Conservation (phyloP, 2,888 invertebrate species). For the Eretmocerus hayati region DNA sequence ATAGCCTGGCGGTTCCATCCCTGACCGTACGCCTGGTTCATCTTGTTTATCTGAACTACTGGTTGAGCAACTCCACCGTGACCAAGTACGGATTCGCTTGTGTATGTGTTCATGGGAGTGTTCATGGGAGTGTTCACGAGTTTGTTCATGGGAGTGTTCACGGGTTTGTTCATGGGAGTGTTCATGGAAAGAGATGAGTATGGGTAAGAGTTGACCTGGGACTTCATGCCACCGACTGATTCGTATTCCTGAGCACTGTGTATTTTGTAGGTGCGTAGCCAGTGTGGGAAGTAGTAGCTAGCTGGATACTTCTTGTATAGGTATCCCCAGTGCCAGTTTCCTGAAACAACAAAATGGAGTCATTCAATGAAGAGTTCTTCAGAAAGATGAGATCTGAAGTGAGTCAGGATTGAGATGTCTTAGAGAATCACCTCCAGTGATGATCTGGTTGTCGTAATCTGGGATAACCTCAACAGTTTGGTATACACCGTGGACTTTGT, state of each 20-base stretch:
- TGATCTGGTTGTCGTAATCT: conserved; percentile 23
- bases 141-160: no score
- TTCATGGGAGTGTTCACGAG: neutral
- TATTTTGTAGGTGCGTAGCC: conserved; percentile 24
- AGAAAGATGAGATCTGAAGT: no score
- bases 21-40: neutral
- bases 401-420: no score
- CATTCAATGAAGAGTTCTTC: neutral
- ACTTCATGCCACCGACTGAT: conserved; percentile 2
- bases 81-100: conserved; percentile 17
- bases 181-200: neutral
- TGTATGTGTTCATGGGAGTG: conserved; percentile 6
- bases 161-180: neutral
- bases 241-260: conserved; percentile 15
- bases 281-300: conserved; percentile 26
- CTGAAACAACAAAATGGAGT: conserved; percentile 19
- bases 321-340: conserved; percentile 30
- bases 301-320: conserved; percentile 33
- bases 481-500: conserved; percentile 24
- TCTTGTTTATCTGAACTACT: neutral
- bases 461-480: conserved; percentile 35
- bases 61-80: neutral
- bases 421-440: conserved; percentile 12
- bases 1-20: neutral
- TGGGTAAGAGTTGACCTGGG: neutral